Base-by-base conservation (phyloP, 2,888 invertebrate species). In the Strigamia transsilvanica region DNA sequence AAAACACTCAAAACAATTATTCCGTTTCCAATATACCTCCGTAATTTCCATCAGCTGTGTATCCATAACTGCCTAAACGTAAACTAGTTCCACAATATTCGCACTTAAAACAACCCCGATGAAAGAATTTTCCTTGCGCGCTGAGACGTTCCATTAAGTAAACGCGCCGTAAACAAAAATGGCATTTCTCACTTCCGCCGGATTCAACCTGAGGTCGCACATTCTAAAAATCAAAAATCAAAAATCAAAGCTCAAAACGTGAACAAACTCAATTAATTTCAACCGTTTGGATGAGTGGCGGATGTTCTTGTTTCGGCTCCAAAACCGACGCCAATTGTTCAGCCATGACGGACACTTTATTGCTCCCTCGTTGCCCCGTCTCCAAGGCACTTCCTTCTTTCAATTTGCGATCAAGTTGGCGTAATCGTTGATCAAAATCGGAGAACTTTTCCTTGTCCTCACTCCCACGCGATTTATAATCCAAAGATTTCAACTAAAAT, bases 91-190 rank as follows among this genome's bases (percentile, higher is more conserved):
- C 93, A 89, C 98, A 98, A 87, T 96, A 95, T 88, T 96, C 94
- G 89, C 98, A 98, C 84, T 95, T 93, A 90, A 98, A 95, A 89
- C 98, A 98, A 77, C 94, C 93, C 83, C 97, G 92, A 89, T 98
- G 98, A 88, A 98, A 92, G 86, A 94, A 94, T 86, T 94, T 91
- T 18, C 96, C 96, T 90, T 96, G 95, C 3, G 97, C 95, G 78
- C 92, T 93, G 84, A 97, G 92, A 84, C 95, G 91, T 88, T 98
- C 98, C 90, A 98, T 96, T 38, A 98, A 92, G 88, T 98, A 98
- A 82, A 98, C 98, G 77, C 95, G 92, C 88, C 94, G 94, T 82
- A 93, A 92, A 89, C 98, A 98, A 89, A 97, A 96, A 90, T 93
- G 95, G 89, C 93, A 96, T 86, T 91, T 91, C 88, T 94, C 94